Evolutionary conservation across 1,140 invertebrate genomes (phyloP).

Genomic region (Maconellicoccus hirsutus): DNA sequence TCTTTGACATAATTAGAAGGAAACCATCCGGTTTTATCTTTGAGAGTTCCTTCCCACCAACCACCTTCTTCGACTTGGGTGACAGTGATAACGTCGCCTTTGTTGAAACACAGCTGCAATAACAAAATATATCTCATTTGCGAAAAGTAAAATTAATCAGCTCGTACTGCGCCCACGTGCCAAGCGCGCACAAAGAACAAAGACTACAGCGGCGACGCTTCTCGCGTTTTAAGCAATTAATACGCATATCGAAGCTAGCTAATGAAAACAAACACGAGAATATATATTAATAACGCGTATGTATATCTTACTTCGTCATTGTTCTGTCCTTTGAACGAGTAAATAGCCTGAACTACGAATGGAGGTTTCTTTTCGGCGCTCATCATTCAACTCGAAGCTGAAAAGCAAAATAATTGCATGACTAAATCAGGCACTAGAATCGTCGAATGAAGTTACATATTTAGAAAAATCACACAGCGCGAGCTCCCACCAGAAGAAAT

Average conservation of each 20-base stretch:
- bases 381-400: neutral
- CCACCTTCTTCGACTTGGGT: conserved; percentile 85
- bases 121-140: too few species aligned
- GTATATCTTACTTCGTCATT: conserved; percentile 90
- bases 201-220: too few species aligned
- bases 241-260: too few species aligned
- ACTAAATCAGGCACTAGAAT: neutral
- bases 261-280: neutral
- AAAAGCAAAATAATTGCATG: neutral
- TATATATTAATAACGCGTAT: conserved; percentile 21
- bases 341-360: conserved; percentile 74
- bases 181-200: too few species aligned
- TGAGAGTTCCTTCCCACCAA: conserved; percentile 94
- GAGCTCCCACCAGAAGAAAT: neutral
- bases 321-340: conserved; percentile 87
- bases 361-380: conserved; percentile 33
- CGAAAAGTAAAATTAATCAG: too few species aligned
- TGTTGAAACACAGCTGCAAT: conserved; percentile 78
- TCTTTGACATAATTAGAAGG: conserved; percentile 94
- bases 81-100: conserved; percentile 92
- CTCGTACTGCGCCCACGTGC: too few species aligned
- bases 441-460: neutral
- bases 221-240: too few species aligned
- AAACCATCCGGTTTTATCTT: conserved; percentile 95
- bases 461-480: neutral